Evolutionary conservation across 2,797 vertebrate genomes (phyloP).

Genomic region (Ptychobarbus kaznakovi): DNA sequence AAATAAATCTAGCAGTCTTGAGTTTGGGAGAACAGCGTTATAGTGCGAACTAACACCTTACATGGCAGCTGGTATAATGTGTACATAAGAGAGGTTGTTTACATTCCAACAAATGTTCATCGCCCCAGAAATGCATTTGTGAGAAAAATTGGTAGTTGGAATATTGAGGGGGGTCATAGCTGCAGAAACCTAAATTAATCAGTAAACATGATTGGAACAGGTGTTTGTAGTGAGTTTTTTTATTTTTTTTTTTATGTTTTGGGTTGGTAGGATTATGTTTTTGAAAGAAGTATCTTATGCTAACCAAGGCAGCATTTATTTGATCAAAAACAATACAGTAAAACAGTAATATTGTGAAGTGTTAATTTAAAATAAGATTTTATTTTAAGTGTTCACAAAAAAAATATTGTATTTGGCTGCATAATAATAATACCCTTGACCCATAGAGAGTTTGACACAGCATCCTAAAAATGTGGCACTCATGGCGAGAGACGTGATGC

Average conservation of each 20-base stretch:
- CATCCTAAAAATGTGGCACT: conserved; percentile 21
- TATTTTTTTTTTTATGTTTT: no score
- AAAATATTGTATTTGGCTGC: neutral
- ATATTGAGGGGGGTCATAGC: neutral
- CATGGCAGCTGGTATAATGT: conserved; percentile 56
- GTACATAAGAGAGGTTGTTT: conserved; percentile 62
- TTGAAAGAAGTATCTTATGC: neutral
- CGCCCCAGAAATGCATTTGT: conserved; percentile 45
- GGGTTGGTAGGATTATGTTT: neutral
- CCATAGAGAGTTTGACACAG: neutral
- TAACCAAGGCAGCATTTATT: neutral
- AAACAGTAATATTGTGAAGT: neutral
- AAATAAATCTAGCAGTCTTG: conserved; percentile 39
- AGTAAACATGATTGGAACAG: neutral
- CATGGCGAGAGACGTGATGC: neutral
- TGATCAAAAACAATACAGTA: neutral
- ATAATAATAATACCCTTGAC: neutral
- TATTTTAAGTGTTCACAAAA: neutral
- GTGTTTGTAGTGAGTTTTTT: neutral
- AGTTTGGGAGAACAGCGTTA: neutral
- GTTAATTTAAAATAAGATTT: neutral
- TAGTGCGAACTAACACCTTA: conserved; percentile 41
- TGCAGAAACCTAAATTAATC: neutral
- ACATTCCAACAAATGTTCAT: conserved; percentile 60
- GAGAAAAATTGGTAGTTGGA: conserved; percentile 4